Percentiles rank a stretch among this genome's conserved stretches.
These are phyloP conservation scores for Carcina quercana DNA, from an alignment of 2,888 invertebrate genomes.

Conservation along the genomic window DNA sequence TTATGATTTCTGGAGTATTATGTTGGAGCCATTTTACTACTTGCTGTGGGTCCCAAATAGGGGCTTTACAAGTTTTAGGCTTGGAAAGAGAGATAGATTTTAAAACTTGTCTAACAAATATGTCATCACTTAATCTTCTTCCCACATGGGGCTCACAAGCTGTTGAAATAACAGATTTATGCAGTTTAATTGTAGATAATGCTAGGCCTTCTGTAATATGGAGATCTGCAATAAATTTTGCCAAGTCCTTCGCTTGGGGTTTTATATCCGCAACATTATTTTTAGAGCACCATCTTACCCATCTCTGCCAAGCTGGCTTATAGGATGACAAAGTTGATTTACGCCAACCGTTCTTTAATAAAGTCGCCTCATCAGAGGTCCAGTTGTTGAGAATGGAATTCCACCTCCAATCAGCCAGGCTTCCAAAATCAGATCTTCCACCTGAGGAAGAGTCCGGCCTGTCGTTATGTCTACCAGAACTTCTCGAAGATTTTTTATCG, in stretches of 20 bases:
- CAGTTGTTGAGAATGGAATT: conserved; percentile 8
- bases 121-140: conserved; percentile 8
- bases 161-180: conserved; percentile 17
- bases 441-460: conserved; percentile 7
- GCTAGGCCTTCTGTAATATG: conserved; percentile 11
- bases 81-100: conserved; percentile 13
- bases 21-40: conserved; percentile 7
- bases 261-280: conserved; percentile 2
- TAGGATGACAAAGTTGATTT: conserved; percentile 14
- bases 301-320: conserved; percentile 10
- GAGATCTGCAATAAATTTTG: conserved; percentile 13
- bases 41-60: conserved; percentile 15
- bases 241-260: conserved; percentile 8
- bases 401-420: conserved; percentile 16
- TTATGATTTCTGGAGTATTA: conserved; percentile 2
- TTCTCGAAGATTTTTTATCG: neutral
- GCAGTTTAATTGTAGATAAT: conserved; percentile 16
- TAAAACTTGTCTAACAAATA: conserved; percentile 2
- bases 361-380: conserved; percentile 7
- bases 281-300: conserved; percentile 9
- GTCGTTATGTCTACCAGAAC: conserved; percentile 4
- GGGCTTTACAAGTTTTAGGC: conserved; percentile 7
- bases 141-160: conserved; percentile 12
- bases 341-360: conserved; percentile 12
- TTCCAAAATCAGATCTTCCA: conserved; percentile 11